These are phyloP conservation scores for Scaptomyza cyrtandrae DNA, from an alignment of 2,888 invertebrate genomes.

Conservation along the genomic window DNA sequence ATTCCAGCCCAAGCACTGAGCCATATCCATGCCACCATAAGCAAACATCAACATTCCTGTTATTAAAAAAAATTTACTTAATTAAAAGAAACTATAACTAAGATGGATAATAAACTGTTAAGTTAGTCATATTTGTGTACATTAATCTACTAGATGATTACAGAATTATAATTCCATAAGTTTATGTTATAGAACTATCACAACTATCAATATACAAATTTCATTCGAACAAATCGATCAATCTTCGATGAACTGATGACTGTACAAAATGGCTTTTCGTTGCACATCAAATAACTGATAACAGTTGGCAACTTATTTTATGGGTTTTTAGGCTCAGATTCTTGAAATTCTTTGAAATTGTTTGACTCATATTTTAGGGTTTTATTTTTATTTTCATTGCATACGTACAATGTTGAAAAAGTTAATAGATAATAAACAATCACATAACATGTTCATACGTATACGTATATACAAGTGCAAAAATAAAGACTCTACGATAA, in stretches of 20 bases:
- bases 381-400: background rate
- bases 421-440: background rate
- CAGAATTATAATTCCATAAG: too few relatives aligned
- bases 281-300: background rate
- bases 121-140: too few relatives aligned
- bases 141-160: too few relatives aligned
- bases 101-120: too few relatives aligned
- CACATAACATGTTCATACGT: background rate
- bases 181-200: background rate
- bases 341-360: background rate
- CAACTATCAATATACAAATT: background rate
- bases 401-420: too few relatives aligned
- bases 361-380: background rate
- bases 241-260: background rate
- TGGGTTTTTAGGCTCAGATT: background rate
- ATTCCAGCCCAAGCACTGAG: slow-evolving; percentile 71
- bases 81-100: background rate
- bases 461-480: too few relatives aligned
- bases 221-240: background rate
- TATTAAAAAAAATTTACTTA: background rate
- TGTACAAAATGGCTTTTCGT: background rate
- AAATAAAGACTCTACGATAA: slow-evolving; percentile 2
- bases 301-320: background rate
- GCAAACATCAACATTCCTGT: slow-evolving; percentile 60
- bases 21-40: slow-evolving; percentile 74